phyloP scores from a whole-genome alignment of 2,113 vertebrate species.

The Hydrochoerus hydrochaeris region DNA sequence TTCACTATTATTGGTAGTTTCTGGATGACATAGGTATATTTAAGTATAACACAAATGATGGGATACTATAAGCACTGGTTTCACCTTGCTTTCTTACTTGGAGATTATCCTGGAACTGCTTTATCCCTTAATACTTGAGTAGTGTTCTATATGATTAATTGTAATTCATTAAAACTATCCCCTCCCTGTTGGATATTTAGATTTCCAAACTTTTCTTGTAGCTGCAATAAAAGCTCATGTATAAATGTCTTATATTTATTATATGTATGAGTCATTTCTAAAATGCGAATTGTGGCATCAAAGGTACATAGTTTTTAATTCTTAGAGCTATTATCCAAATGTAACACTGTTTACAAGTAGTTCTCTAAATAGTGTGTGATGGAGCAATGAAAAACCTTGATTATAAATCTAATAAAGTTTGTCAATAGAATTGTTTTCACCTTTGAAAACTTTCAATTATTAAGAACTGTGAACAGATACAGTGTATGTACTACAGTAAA shows the following conservation, averaged over 20 bases:
- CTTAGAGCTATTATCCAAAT: conserved; percentile 3
- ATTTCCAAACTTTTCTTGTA: conserved; percentile 44
- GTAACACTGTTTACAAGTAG: neutral
- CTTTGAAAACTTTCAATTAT: neutral
- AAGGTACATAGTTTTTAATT: conserved; percentile 36
- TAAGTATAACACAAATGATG: neutral
- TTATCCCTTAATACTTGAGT: conserved; percentile 13
- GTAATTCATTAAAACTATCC: conserved; percentile 25
- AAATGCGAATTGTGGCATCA: conserved; percentile 27
- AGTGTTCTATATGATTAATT: neutral
- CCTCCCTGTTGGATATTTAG: neutral
- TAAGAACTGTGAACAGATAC: conserved; percentile 15
- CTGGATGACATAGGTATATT: conserved; percentile 16
- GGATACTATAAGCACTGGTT: neutral
- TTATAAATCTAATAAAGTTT: neutral
- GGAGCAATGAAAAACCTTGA: neutral
- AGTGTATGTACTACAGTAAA: conserved; percentile 13
- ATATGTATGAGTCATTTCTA: neutral
- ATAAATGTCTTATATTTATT: neutral
- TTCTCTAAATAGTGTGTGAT: conserved; percentile 12
- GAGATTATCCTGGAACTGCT: neutral
- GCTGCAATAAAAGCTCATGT: neutral
- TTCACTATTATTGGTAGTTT: neutral
- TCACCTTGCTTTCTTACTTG: conserved; percentile 12
- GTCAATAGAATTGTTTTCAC: neutral